A percentile compares a stretch with the other conserved stretches of the same genome.
Evolutionary conservation across 92 coral and sea anemone species (phyloP).

Genomic region (Bergia sp.): DNA sequence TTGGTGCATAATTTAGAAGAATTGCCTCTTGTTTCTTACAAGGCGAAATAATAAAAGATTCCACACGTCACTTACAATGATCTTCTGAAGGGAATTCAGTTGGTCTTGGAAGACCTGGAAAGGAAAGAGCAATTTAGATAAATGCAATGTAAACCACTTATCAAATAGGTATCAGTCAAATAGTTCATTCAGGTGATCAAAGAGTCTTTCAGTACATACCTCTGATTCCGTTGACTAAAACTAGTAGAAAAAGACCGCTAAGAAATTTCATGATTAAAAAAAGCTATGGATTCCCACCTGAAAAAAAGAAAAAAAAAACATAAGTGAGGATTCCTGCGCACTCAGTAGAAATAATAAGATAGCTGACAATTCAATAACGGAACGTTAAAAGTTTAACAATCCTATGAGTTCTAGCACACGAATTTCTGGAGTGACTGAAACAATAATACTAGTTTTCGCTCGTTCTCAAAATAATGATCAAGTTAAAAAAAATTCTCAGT

Average conservation of each 20-base stretch:
- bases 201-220: conserved; percentile 1
- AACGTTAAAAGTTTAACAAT: too few species aligned
- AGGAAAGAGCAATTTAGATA: not conserved
- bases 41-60: not conserved
- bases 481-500: too few species aligned
- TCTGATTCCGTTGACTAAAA: conserved; percentile 31
- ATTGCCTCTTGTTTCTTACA: too few species aligned
- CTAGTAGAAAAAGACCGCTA: conserved; percentile 35
- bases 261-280: conserved; percentile 37
- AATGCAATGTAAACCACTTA: not conserved
- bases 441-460: too few species aligned
- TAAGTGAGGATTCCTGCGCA: not conserved
- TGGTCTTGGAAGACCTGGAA: conserved; percentile 42
- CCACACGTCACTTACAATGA: conserved; percentile 16
- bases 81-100: conserved; percentile 35
- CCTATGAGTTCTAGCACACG: too few species aligned
- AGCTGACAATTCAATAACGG: too few species aligned
- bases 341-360: not conserved
- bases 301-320: not conserved
- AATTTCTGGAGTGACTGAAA: too few species aligned
- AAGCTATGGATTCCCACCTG: conserved; percentile 44
- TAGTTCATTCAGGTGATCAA: too few species aligned
- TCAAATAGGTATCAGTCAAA: not conserved
- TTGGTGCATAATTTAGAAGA: too few species aligned
- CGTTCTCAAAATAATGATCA: too few species aligned